Percentiles rank a stretch among this genome's conserved stretches.
Evolutionary conservation across 1,140 invertebrate genomes (phyloP).

Genomic region (Pteromalus puparum): DNA sequence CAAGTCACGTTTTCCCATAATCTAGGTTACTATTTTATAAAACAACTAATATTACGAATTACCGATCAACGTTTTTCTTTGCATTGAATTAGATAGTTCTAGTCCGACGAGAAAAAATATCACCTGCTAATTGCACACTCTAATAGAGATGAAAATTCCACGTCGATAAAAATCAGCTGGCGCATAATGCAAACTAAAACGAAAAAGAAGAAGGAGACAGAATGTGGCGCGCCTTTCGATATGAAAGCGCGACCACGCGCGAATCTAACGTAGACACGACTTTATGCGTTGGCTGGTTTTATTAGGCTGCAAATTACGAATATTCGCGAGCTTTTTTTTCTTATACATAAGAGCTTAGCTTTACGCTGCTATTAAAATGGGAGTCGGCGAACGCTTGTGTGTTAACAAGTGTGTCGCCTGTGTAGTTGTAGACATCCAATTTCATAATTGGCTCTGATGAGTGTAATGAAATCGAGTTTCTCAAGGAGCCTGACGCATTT

Average conservation of each 20-base stretch:
- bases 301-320: slow-evolving; percentile 33
- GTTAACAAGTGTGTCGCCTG: slow-evolving; percentile 12
- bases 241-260: slow-evolving; percentile 32
- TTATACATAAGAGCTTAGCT: neutral
- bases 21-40: neutral
- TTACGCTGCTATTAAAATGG: slow-evolving; percentile 20
- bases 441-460: slow-evolving; percentile 21
- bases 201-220: neutral
- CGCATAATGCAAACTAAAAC: neutral
- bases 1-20: neutral
- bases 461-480: slow-evolving; percentile 19
- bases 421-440: neutral
- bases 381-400: neutral
- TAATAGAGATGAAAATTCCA: neutral
- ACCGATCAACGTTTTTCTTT: neutral
- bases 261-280: slow-evolving; percentile 1
- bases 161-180: neutral
- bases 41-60: neutral
- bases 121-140: neutral
- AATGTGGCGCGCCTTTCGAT: slow-evolving; percentile 40
- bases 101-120: neutral
- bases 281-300: slow-evolving; percentile 25
- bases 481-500: neutral
- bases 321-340: neutral
- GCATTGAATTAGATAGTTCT: too few species aligned